Percentiles rank a stretch among this genome's conserved stretches.
These are phyloP conservation scores for Fulica atra DNA, from an alignment of 2,113 vertebrate genomes.

Conservation along the genomic window DNA sequence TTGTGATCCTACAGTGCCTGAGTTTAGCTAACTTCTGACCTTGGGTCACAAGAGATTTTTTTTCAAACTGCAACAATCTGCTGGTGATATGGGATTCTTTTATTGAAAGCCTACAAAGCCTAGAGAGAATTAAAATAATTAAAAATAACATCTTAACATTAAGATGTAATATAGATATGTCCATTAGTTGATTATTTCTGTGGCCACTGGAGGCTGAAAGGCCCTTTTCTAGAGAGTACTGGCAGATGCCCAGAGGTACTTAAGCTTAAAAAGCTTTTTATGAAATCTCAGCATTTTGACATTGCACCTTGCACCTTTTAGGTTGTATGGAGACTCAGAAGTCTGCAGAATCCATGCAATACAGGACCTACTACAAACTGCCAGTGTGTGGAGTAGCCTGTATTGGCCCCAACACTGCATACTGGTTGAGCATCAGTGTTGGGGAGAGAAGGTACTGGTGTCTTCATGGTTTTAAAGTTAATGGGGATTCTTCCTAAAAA, in stretches of 20 bases:
- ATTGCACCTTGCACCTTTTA: neutral
- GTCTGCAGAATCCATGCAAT: neutral
- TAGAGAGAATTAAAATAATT: neutral
- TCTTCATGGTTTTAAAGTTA: neutral
- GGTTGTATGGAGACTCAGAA: neutral
- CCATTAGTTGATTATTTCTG: neutral
- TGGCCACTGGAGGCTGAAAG: neutral
- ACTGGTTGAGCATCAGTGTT: neutral
- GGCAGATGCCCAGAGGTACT: neutral
- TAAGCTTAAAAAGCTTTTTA: neutral
- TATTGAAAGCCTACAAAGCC: neutral
- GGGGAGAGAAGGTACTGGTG: neutral
- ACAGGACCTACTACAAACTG: neutral
- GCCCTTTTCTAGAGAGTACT: neutral
- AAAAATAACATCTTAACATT: neutral
- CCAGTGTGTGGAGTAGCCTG: rapidly evolving
- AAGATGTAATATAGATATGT: neutral
- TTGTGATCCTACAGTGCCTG: neutral
- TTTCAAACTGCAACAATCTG: neutral
- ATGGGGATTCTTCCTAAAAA: neutral
- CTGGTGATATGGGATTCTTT: neutral
- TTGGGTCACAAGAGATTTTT: neutral
- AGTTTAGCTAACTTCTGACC: neutral
- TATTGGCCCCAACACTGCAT: neutral
- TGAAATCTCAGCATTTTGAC: neutral